phyloP scores from a whole-genome alignment of 1,140 invertebrate species.

The Pachypsylla venusta region DNA sequence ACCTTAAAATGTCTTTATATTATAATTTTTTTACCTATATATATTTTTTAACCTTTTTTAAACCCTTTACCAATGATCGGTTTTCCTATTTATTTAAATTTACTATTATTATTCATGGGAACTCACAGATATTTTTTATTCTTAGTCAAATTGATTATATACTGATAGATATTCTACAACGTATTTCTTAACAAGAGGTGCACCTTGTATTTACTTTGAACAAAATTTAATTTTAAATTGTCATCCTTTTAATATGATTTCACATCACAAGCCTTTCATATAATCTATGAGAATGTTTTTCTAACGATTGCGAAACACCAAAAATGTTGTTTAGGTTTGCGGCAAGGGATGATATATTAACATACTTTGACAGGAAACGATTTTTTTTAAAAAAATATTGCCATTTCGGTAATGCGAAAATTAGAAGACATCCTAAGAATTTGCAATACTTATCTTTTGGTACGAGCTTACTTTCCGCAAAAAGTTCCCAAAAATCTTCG shows the following conservation, averaged over 20 bases:
- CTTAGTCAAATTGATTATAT: slow-evolving; percentile 6
- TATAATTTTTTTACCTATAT: slow-evolving; percentile 9
- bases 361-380: slow-evolving; percentile 3
- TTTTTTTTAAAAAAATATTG: too few relatives aligned
- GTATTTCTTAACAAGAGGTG: slow-evolving; percentile 1
- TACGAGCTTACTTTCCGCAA: too few relatives aligned
- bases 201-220: slow-evolving; percentile 9
- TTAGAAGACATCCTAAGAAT: too few relatives aligned
- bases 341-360: not conserved
- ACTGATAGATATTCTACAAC: not conserved
- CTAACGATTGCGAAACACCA: not conserved
- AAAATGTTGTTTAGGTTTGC: not conserved
- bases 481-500: too few relatives aligned
- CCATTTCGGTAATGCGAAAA: too few relatives aligned
- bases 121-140: not conserved
- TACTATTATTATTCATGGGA: slow-evolving; percentile 7
- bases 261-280: not conserved
- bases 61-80: slow-evolving; percentile 8
- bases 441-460: too few relatives aligned
- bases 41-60: slow-evolving; percentile 5
- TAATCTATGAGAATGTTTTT: not conserved
- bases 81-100: slow-evolving; percentile 9
- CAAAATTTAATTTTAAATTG: slow-evolving; percentile 5
- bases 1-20: slow-evolving; percentile 4
- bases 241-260: slow-evolving; percentile 6